Evolutionary conservation across 2,113 vertebrate species (phyloP).

Genomic region (Prolemur simus): DNA sequence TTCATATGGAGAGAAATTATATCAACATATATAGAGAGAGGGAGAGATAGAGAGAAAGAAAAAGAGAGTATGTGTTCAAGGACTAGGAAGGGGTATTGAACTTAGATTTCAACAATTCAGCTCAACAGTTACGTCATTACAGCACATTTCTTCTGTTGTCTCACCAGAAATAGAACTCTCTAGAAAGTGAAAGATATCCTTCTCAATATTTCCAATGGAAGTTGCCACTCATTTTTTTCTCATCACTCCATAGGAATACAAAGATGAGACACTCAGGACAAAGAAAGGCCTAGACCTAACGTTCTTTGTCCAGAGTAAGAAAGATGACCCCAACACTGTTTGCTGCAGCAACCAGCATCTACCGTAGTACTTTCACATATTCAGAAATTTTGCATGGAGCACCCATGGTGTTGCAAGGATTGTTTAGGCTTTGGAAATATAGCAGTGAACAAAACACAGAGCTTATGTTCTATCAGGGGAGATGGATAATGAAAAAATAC

Average conservation of each 20-base stretch:
- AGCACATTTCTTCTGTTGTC: not conserved
- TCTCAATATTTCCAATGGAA: slow-evolving; percentile 37
- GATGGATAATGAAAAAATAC: not conserved
- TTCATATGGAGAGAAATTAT: not conserved
- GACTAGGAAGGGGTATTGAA: not conserved
- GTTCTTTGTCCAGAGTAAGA: not conserved
- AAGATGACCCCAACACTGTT: not conserved
- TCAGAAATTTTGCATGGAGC: not conserved
- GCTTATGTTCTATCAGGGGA: not conserved
- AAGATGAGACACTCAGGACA: not conserved
- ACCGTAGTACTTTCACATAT: not conserved
- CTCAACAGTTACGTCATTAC: not conserved
- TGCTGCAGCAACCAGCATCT: not conserved
- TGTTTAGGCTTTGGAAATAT: not conserved
- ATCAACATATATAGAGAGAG: not conserved
- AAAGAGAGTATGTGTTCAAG: not conserved
- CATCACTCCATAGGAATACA: not conserved
- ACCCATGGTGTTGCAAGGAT: not conserved
- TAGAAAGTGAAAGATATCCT: not conserved
- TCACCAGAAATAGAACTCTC: slow-evolving; percentile 4
- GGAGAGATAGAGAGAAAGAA: too few species aligned
- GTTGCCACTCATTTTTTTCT: not conserved
- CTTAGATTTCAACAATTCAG: slow-evolving; percentile 10
- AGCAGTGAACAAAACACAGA: not conserved
- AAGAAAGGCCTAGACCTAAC: not conserved